phyloP scores from a whole-genome alignment of 2,888 invertebrate species.

The Morpho achilles region DNA sequence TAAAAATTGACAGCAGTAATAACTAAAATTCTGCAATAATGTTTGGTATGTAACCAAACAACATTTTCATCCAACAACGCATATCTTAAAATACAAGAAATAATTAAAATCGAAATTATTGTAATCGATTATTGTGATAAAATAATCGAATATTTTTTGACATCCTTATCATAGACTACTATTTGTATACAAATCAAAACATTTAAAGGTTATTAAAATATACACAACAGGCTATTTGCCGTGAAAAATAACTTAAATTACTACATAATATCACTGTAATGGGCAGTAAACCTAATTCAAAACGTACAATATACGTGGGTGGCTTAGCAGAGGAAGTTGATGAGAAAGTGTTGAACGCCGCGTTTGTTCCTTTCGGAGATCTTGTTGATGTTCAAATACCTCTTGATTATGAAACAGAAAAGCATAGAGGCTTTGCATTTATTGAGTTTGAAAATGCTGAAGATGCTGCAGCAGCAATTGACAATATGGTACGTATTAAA shows the following conservation, averaged over 20 bases:
- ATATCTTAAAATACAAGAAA: too few species aligned
- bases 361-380: slow-evolving; percentile 99
- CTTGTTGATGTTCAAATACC: slow-evolving; percentile 99
- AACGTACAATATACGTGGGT: slow-evolving; percentile 91
- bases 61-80: too few species aligned
- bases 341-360: slow-evolving; percentile 96
- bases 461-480: slow-evolving; percentile 99
- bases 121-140: too few species aligned
- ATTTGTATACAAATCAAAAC: too few species aligned
- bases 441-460: slow-evolving; percentile 98
- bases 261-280: slow-evolving; percentile 32
- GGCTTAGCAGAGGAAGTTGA: slow-evolving; percentile 97
- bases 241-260: background rate
- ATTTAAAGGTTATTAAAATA: too few species aligned
- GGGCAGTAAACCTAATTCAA: slow-evolving; percentile 82
- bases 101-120: too few species aligned
- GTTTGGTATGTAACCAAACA: too few species aligned
- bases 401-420: slow-evolving; percentile 97
- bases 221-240: background rate
- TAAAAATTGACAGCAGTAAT: too few species aligned
- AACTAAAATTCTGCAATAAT: too few species aligned
- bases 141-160: too few species aligned
- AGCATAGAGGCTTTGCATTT: slow-evolving; percentile 99
- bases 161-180: too few species aligned
- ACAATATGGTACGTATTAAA: slow-evolving; percentile 91